These are phyloP conservation scores for Cnemophilus loriae DNA, from an alignment of 2,113 vertebrate species.

Conservation along the genomic window DNA sequence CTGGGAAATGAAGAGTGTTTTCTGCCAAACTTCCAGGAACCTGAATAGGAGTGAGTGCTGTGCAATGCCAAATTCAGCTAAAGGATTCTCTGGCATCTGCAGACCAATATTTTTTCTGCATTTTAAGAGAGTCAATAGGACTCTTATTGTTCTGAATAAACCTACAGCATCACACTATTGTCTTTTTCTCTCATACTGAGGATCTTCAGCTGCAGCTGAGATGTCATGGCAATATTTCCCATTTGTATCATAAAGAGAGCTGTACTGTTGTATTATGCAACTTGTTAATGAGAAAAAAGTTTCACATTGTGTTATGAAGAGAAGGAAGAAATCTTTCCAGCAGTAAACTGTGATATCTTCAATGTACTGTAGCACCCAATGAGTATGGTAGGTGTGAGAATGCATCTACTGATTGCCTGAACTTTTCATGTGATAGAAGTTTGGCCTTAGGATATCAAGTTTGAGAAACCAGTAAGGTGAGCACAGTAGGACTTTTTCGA, in stretches of 20 bases:
- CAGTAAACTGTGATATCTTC: background rate
- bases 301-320: background rate
- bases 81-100: background rate
- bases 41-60: accelerated
- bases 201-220: background rate
- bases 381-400: background rate
- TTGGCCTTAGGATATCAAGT: background rate
- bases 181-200: background rate
- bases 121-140: background rate
- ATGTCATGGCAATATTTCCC: background rate
- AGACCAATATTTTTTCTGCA: background rate
- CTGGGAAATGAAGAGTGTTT: background rate
- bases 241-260: background rate
- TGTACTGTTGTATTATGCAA: background rate
- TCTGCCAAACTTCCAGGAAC: background rate
- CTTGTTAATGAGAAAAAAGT: background rate
- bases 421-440: background rate
- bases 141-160: background rate
- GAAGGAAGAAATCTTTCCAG: background rate
- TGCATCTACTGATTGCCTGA: background rate
- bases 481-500: background rate
- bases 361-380: background rate
- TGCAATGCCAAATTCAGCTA: background rate
- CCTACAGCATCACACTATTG: background rate
- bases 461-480: background rate